phyloP scores from a whole-genome alignment of 1,140 invertebrate species.

The Doryteuthis pealeii region DNA sequence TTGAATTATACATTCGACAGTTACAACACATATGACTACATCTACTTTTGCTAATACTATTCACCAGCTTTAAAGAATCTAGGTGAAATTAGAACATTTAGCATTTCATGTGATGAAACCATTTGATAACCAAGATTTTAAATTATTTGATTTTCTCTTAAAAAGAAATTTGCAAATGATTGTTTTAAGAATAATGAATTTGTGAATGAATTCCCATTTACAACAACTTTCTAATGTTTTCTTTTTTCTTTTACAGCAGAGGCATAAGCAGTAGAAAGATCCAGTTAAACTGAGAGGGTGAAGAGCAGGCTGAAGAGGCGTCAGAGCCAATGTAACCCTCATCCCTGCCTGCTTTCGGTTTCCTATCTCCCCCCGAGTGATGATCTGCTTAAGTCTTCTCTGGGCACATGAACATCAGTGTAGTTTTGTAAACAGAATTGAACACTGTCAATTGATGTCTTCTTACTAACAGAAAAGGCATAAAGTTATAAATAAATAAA shows the following conservation, averaged over 20 bases:
- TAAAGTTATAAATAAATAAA: no score
- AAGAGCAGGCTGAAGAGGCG: slow-evolving; percentile 8
- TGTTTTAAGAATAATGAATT: no score
- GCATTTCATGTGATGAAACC: no score
- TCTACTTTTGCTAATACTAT: no score
- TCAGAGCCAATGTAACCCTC: not conserved
- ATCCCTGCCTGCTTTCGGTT: slow-evolving; percentile 6
- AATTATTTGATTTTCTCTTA: no score
- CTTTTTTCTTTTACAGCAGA: slow-evolving; percentile 3
- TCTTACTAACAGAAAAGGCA: not conserved
- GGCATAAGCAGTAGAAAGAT: not conserved
- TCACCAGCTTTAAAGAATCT: no score
- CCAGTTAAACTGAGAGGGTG: not conserved
- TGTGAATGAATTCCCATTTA: no score
- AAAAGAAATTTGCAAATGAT: no score
- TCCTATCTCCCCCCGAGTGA: not conserved
- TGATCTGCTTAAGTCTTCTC: not conserved
- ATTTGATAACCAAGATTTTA: no score
- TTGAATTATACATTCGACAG: no score
- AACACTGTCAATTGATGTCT: not conserved
- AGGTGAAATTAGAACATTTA: no score
- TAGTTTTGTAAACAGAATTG: not conserved
- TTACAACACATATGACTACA: no score
- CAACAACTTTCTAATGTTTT: not conserved
- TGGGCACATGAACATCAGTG: not conserved